phyloP scores from a whole-genome alignment of 2,113 vertebrate species.

The Pyrgilauda ruficollis region DNA sequence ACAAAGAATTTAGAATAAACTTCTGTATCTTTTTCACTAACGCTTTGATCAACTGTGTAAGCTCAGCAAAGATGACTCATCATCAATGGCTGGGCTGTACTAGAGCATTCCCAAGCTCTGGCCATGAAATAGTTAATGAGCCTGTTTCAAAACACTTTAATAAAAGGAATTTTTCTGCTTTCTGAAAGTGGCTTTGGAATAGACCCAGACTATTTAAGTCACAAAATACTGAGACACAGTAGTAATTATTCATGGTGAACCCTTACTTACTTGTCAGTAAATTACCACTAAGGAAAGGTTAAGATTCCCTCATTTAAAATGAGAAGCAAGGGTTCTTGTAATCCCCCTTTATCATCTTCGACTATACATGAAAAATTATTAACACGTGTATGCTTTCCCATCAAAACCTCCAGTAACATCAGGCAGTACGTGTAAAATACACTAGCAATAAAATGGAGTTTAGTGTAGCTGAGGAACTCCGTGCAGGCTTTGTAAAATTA shows the following conservation, averaged over 20 bases:
- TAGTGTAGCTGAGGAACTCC: neutral
- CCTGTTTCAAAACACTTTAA: neutral
- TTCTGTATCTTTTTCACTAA: neutral
- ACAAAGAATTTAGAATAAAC: neutral
- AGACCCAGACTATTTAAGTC: neutral
- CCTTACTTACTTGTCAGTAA: neutral
- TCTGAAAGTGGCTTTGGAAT: neutral
- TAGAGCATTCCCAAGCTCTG: neutral
- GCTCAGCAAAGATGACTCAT: neutral
- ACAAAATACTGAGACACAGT: neutral
- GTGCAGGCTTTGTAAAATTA: neutral
- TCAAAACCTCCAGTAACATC: neutral
- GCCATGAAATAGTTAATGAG: neutral
- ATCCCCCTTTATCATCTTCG: neutral
- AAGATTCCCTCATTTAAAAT: neutral
- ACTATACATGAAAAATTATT: neutral
- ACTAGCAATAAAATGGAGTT: neutral
- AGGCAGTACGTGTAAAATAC: neutral
- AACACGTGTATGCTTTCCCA: neutral
- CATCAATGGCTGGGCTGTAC: neutral
- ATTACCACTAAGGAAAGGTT: neutral
- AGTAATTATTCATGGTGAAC: neutral
- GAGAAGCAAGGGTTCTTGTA: neutral
- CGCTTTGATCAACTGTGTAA: neutral
- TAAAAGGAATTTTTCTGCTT: neutral